Base-by-base conservation (phyloP, 2,113 vertebrate genomes). In the Elephas maximus region DNA sequence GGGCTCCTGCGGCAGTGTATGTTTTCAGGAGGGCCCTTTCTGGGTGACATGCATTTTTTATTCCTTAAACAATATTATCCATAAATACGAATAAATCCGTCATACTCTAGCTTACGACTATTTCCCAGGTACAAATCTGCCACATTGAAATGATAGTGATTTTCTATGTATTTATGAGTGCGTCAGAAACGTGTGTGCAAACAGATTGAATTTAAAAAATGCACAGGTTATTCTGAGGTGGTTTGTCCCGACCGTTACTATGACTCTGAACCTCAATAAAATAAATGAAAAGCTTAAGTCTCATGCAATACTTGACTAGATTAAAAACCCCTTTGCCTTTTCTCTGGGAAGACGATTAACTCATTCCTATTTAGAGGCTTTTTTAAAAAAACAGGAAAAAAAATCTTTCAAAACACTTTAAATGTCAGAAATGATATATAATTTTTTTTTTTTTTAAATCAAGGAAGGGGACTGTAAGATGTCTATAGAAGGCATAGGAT, bases 351-450 rank as follows among this genome's bases (percentile, higher is more conserved):
- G 87, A 94, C 87, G 62, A 73, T 98, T 93, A 98, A 95, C 97
- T 93, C 88, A 97, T 95, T 96, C 81, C 94, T 98, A 95, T 97
- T 98, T 98, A 96, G 96, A 98, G 94, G 11, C 77, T 96, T 94
- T 96, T 91, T 98, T 92, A 97, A 98, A 97, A 98, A 98, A 98
- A 97, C 96, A 33, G 93, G 94, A 85, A 95, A 11, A 97, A 97
- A 96, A 63, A 96, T 96, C 92, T 71, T 73, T 69, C 88, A 82
- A 71, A 96, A 81, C 90, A 95, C 85, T 96, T 96, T 87, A 81
- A 93, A 98, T 95, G 73, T 98, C 97, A 84, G 95, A 96, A 98
- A 97, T 97, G 96, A 96, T 23, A 65, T 10, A 65, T 28, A 65
- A 10, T 28, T 65, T 82, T 95, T 98, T 91, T 96, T 28, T 65